A percentile compares a stretch with the other conserved stretches of the same genome.
Evolutionary conservation across 2,797 vertebrate species (phyloP).

Genomic region (Bucorvus abyssinicus): DNA sequence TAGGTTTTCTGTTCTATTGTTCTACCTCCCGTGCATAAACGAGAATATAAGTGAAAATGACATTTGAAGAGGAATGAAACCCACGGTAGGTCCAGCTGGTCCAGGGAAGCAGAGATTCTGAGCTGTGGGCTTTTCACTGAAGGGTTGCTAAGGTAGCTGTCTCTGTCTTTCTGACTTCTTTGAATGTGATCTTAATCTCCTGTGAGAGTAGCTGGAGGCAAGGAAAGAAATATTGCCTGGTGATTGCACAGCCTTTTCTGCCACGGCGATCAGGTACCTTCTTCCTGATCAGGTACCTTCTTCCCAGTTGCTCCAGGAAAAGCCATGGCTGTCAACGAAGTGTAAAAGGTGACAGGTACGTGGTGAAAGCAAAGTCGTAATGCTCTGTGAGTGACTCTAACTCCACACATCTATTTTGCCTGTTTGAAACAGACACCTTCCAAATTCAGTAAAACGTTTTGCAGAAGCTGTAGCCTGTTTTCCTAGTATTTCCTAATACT

Average conservation of each 20-base stretch:
- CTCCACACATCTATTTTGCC: fast-evolving
- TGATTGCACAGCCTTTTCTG: not conserved
- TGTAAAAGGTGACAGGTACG: not conserved
- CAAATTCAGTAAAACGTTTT: fast-evolving
- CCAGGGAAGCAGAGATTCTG: not conserved
- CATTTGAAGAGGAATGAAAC: not conserved
- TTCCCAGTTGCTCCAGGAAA: not conserved
- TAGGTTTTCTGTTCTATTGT: not conserved
- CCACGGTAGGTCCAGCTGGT: not conserved
- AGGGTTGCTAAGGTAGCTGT: not conserved
- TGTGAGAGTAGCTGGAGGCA: not conserved
- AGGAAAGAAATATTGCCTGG: not conserved
- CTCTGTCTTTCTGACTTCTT: not conserved
- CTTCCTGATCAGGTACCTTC: not conserved
- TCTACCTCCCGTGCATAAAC: fast-evolving
- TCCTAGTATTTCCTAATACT: fast-evolving
- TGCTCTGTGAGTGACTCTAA: not conserved
- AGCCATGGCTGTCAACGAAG: not conserved
- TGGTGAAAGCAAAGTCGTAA: not conserved
- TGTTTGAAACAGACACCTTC: not conserved
- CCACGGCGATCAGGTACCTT: fast-evolving
- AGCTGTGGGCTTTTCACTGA: not conserved
- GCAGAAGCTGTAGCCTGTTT: not conserved
- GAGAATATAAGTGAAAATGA: not conserved
- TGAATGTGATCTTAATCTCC: not conserved